phyloP scores from a whole-genome alignment of 2,797 vertebrate genomes.

The Propithecus deckenii region DNA sequence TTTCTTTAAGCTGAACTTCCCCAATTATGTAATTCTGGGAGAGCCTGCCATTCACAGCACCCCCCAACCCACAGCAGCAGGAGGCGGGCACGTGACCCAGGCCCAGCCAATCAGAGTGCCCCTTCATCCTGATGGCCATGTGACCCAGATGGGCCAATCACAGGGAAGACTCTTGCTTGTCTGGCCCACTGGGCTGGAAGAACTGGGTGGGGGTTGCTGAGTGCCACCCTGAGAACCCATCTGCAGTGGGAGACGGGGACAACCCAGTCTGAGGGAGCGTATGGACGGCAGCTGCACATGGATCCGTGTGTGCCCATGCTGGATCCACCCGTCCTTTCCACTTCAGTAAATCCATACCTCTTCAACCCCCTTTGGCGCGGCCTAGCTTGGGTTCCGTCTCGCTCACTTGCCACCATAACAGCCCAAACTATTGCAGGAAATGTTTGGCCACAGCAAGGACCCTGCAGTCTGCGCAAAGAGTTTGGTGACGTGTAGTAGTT shows the following conservation, averaged over 20 bases:
- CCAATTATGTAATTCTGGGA: neutral
- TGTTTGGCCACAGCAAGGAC: neutral
- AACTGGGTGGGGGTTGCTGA: neutral
- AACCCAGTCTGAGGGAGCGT: neutral
- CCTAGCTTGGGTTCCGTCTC: neutral
- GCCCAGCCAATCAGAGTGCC: neutral
- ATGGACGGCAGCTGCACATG: fast-evolving
- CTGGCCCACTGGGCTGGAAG: neutral
- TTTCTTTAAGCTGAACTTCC: neutral
- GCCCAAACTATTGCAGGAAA: neutral
- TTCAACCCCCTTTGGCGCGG: neutral
- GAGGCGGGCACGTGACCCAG: neutral
- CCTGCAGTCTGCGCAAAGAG: neutral
- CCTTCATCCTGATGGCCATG: fast-evolving
- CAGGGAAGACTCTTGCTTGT: neutral
- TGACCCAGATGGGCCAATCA: neutral
- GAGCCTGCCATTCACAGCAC: neutral
- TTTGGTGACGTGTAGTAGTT: neutral
- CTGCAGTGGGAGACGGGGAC: neutral
- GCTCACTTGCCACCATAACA: neutral
- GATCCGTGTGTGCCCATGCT: neutral
- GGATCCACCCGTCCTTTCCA: neutral
- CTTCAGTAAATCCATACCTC: neutral
- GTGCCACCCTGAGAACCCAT: neutral
- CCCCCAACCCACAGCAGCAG: neutral